Evolutionary conservation across 2,797 vertebrate genomes (phyloP), one percentile per base, ranked within the genome.

Genomic region (Xiphorhynchus erythropygius): DNA sequence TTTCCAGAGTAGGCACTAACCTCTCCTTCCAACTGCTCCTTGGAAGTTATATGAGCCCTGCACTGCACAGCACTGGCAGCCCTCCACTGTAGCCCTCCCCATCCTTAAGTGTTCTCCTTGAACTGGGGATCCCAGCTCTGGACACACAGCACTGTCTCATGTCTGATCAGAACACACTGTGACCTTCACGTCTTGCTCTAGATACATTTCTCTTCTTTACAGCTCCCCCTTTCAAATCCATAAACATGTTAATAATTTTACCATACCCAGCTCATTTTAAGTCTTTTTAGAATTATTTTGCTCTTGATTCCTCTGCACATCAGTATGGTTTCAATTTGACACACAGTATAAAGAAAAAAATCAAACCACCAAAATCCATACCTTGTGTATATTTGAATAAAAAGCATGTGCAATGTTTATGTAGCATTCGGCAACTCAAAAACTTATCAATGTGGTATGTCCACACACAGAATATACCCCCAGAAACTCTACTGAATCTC

Each of bases 221-320:
- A 69, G 24, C 41, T 42, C 77, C 37, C 16, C n/a, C n/a, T 42
- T 27, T 49, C 46, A 74, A 50, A 33, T 30, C 15, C 42, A 60
- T 60, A 52, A 60, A 52, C 16, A 59, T 0, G 0, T 14, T 46
- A 27, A 3, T 4, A 0, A 55, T 14, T 62, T 75, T 60, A 71
- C 57, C 9, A 10, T 17, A 53, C 0, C 0, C 23, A 80, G 13
- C 7, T 10, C 44, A 44, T 41, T 24, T n/a, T 50, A 70, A 67
- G 15, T 14, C 62, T 15, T 74, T 60, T 50, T 21, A 70, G 17
- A 65, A 33, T n/a, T 30, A 47, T n/a, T 74, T 89, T 63, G 33
- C 50, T 78, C 28, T 70, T 47, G 12, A n/a, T 53, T 83, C 33
- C 62, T 62, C 62, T 57, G 22, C 37, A 18, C 33, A 62, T 35